Evolutionary conservation across 2,888 invertebrate species (phyloP).

Genomic region (Lissocephala sabroskyi): DNA sequence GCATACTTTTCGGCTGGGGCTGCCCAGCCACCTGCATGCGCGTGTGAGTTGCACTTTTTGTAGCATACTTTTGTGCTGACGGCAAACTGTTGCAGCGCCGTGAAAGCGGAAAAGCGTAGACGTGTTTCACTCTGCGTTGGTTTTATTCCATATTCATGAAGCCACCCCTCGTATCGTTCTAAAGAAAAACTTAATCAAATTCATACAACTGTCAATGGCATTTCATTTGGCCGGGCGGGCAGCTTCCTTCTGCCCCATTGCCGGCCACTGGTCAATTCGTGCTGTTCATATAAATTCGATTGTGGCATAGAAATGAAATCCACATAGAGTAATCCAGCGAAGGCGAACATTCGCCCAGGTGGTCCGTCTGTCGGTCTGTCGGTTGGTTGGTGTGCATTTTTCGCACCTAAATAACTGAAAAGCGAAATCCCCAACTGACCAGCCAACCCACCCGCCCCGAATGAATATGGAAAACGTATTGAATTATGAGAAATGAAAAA

Average conservation of each 20-base stretch:
- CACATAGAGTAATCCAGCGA: conserved; percentile 19
- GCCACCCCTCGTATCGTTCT: no score
- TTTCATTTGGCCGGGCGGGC: conserved; percentile 5
- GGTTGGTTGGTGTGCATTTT: conserved; percentile 25
- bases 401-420: conserved; percentile 44
- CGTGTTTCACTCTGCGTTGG: no score
- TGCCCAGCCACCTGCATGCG: no score
- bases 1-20: background rate
- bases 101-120: no score
- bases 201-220: conserved; percentile 42
- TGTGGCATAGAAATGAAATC: conserved; percentile 35
- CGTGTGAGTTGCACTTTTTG: no score
- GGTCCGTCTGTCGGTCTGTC: no score
- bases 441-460: conserved; percentile 4
- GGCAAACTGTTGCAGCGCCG: no score
- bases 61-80: background rate
- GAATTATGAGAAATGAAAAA: conserved; percentile 47
- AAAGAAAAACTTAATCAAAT: conserved; percentile 33
- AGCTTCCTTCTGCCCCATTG: conserved; percentile 15
- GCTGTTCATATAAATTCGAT: conserved; percentile 54
- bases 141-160: no score
- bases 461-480: conserved; percentile 33
- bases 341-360: no score
- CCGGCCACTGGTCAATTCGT: background rate
- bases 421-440: conserved; percentile 5